Evolutionary conservation across 2,113 vertebrate species (phyloP), one percentile per base, ranked within the genome.

Genomic region (Melozone crissalis): DNA sequence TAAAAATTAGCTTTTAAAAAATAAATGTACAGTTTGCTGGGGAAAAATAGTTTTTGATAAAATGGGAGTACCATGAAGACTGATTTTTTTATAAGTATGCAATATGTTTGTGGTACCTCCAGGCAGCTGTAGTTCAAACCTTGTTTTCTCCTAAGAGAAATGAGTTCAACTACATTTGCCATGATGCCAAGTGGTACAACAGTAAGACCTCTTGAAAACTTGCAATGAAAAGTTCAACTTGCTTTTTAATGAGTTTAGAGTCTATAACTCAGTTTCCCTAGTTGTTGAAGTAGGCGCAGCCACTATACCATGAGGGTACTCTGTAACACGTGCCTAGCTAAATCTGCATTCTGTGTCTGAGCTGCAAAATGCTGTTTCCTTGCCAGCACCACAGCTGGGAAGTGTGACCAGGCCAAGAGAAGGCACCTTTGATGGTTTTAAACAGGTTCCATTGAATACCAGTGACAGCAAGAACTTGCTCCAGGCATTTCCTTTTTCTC

Each of bases 1-100:
- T 69, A 94, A 94, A 95, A 87, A 83, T 24, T 47, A 95, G 16
- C 55, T 89, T 92, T 89, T 39, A 77, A 95, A 93, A 92, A 92
- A 75, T 33, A 93, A 88, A 77, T 63, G 35, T 71, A 59, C 27
- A 6, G 14, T 80, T 95, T 89, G 15, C 76, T 63, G 35, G 6
- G 13, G 23, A 63, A 88, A 94, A 82, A 14, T 13, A 75, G 7
- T 30, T 77, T 90, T 94, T 71, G 44, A 86, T 81, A 66, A 90
- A 93, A 78, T 44, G 57, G 26, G 59, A 81, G 46, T 61, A 77
- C n/a, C 5, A 8, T 62, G 43, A 90, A 86, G 63, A 66, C n/a
- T 62, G 35, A 80, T 88, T 90, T 82, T 78, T 90, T 78, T 37
- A 46, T 22, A 68, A 76, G 44, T 75, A 79, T 88, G n/a, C 31